A percentile compares a stretch with the other conserved stretches of the same genome.
Conservation (phyloP, 2,888 invertebrate genomes). For the Holacanthella duospinosa region DNA sequence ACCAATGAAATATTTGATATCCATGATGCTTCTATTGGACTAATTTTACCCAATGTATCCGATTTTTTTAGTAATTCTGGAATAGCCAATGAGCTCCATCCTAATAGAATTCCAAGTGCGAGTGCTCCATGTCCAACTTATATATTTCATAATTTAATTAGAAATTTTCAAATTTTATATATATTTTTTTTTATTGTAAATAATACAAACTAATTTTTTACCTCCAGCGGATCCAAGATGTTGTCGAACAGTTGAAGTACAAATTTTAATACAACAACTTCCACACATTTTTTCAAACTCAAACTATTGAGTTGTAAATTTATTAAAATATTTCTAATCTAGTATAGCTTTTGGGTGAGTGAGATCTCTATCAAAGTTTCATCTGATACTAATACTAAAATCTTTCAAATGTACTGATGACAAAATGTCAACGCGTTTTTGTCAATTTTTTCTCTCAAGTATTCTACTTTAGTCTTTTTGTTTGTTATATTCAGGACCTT, state of each 20-base stretch:
- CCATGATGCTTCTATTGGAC: neutral
- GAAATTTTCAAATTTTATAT: neutral
- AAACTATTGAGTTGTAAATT: no score
- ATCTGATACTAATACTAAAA: no score
- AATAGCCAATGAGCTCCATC: slow-evolving; percentile 13
- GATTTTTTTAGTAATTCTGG: neutral
- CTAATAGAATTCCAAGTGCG: slow-evolving; percentile 23
- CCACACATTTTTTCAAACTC: neutral
- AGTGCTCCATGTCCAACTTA: slow-evolving; percentile 22
- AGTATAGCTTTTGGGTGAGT: no score
- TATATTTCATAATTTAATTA: slow-evolving; percentile 10
- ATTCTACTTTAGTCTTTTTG: no score
- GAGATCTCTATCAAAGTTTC: no score
- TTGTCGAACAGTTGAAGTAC: neutral
- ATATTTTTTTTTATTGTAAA: neutral
- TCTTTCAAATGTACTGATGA: no score
- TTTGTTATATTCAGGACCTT: no score
- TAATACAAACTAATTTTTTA: neutral
- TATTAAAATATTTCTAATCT: no score
- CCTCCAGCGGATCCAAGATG: neutral
- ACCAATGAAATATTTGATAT: neutral
- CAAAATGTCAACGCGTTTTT: no score
- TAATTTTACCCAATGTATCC: neutral
- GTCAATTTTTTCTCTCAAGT: no score
- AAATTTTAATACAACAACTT: neutral